These are phyloP conservation scores for Pterostichus madidus DNA, from an alignment of 2,888 invertebrate species.

Conservation along the genomic window DNA sequence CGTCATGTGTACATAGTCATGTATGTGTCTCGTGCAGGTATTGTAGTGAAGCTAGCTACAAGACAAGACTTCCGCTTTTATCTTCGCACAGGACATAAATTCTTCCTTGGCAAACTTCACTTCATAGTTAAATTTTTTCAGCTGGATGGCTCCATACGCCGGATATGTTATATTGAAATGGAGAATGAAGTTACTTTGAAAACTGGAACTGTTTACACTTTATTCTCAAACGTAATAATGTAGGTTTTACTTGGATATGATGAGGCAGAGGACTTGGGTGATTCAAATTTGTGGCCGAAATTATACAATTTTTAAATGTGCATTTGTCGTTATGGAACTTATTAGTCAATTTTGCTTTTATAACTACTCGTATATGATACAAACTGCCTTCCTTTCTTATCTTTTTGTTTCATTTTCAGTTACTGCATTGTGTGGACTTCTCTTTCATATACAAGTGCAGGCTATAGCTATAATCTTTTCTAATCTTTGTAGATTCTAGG, in stretches of 20 bases:
- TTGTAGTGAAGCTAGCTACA: constrained; percentile 39
- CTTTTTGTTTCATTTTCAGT: too few relatives aligned
- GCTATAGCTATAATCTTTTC: too few relatives aligned
- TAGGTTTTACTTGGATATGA: neutral
- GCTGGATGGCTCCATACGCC: constrained; percentile 3
- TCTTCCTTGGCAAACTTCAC: constrained; percentile 38
- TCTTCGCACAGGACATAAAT: constrained; percentile 32
- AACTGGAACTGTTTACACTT: constrained; percentile 2
- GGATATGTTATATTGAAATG: too few relatives aligned
- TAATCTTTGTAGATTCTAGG: too few relatives aligned
- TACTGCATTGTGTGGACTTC: too few relatives aligned
- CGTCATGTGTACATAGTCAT: too few relatives aligned
- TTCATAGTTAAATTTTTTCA: constrained; percentile 49
- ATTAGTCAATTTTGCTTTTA: too few relatives aligned
- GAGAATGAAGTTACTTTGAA: constrained; percentile 10
- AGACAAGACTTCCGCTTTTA: constrained; percentile 30
- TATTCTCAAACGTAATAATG: neutral
- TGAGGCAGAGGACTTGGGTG: neutral
- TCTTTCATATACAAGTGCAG: too few relatives aligned
- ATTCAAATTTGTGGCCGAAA: neutral
- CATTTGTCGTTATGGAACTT: too few relatives aligned
- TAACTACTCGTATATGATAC: too few relatives aligned
- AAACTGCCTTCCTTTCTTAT: too few relatives aligned
- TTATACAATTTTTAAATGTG: too few relatives aligned
- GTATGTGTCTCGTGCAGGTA: neutral